phyloP scores from a whole-genome alignment of 2,113 vertebrate genomes.

The Caranx ignobilis region DNA sequence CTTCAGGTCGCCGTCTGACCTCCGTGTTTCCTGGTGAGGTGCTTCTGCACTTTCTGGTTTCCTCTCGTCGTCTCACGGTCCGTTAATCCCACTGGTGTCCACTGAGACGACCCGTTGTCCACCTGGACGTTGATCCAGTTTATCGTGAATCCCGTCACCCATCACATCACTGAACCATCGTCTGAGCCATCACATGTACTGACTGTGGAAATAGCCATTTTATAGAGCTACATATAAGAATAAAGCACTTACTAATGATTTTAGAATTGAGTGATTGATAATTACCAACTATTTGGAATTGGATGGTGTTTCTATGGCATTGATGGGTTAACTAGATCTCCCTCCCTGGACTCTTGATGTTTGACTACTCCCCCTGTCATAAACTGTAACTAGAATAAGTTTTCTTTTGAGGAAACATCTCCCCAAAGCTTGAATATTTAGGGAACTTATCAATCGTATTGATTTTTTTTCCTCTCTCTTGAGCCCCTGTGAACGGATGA shows the following conservation, averaged over 20 bases:
- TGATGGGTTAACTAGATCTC: constrained; percentile 28
- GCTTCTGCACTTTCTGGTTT: constrained; percentile 39
- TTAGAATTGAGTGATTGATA: constrained; percentile 43
- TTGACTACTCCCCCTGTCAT: background rate
- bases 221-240: constrained; percentile 63
- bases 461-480: constrained; percentile 5
- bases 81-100: constrained; percentile 43
- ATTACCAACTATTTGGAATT: constrained; percentile 45
- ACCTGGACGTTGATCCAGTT: constrained; percentile 45
- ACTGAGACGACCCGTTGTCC: constrained; percentile 28
- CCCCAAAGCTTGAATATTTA: constrained; percentile 25
- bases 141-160: constrained; percentile 56
- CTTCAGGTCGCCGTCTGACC: constrained; percentile 53
- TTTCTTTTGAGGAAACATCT: constrained; percentile 31
- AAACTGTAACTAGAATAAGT: constrained; percentile 13
- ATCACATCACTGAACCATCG: constrained; percentile 53
- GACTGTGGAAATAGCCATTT: constrained; percentile 82
- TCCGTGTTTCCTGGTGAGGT: constrained; percentile 50
- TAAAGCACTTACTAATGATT: constrained; percentile 69
- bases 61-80: constrained; percentile 48
- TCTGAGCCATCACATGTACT: constrained; percentile 70
- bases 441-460: background rate
- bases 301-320: constrained; percentile 46
- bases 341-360: constrained; percentile 7
- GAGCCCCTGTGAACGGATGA: constrained; percentile 49